Conservation (phyloP, 2,797 vertebrate species). For the Chiloscyllium punctatum region DNA sequence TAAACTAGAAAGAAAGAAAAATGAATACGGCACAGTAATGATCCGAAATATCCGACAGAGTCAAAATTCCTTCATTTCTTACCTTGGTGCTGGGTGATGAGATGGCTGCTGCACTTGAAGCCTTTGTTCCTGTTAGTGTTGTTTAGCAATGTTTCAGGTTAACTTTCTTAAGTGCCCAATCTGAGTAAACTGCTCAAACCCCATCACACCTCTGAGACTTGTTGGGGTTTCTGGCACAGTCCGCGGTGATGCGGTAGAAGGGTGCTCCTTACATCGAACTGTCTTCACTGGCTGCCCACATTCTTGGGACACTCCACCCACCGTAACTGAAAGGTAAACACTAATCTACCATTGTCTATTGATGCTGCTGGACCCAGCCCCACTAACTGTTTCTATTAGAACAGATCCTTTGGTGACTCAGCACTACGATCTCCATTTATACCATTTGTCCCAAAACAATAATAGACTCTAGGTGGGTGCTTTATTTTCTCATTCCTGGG, state of each 20-base stretch:
- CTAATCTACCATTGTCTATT: not conserved
- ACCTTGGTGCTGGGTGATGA: not conserved
- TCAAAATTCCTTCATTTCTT: not conserved
- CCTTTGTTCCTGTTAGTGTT: not conserved
- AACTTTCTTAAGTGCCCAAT: not conserved
- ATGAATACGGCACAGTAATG: not conserved
- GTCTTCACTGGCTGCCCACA: not conserved
- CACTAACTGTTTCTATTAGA: not conserved
- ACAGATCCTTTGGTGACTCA: not conserved
- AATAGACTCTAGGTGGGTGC: not conserved
- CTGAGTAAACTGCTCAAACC: not conserved
- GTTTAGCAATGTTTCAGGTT: not conserved
- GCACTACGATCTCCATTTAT: not conserved
- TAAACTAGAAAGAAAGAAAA: not conserved
- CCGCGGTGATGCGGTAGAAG: not conserved
- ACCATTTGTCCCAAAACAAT: not conserved
- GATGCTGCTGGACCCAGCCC: not conserved
- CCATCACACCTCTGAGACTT: not conserved
- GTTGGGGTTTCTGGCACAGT: not conserved
- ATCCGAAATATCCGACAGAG: not conserved
- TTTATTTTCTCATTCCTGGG: too few relatives aligned
- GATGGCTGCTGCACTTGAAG: not conserved
- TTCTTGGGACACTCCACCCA: not conserved
- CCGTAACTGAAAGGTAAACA: not conserved
- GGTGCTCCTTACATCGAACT: not conserved